phyloP scores from a whole-genome alignment of 2,113 vertebrate genomes.

The Myxocyprinus asiaticus region DNA sequence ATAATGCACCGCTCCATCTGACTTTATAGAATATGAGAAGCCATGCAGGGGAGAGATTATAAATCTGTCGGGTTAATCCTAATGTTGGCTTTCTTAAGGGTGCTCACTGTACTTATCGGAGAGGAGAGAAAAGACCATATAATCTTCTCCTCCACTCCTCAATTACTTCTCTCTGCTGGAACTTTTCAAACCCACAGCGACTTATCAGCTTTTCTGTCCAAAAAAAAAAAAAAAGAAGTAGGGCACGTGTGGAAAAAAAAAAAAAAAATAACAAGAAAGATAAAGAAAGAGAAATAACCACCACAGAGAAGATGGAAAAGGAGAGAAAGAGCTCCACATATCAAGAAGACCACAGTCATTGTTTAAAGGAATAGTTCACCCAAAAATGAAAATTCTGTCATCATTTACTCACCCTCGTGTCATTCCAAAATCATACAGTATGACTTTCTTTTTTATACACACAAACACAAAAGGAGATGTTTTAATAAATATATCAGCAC shows the following conservation, averaged over 20 bases:
- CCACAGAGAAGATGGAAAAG: too few species aligned
- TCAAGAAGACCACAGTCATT: too few species aligned
- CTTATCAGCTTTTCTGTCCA: slow-evolving; percentile 35
- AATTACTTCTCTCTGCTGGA: slow-evolving; percentile 52
- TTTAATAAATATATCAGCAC: too few species aligned
- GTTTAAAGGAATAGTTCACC: too few species aligned
- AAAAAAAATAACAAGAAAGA: neutral
- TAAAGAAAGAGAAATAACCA: neutral
- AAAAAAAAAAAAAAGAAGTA: neutral
- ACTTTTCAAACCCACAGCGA: slow-evolving; percentile 37
- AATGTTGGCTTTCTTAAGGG: slow-evolving; percentile 53
- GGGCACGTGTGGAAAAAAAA: neutral
- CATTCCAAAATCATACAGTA: too few species aligned
- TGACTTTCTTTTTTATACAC: too few species aligned
- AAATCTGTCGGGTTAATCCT: slow-evolving; percentile 51
- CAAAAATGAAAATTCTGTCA: too few species aligned
- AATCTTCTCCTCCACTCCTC: slow-evolving; percentile 45
- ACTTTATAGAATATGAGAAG: slow-evolving; percentile 38
- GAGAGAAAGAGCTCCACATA: too few species aligned
- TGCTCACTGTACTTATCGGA: slow-evolving; percentile 36
- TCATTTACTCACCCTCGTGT: too few species aligned
- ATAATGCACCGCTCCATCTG: slow-evolving; percentile 57
- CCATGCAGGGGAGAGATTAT: slow-evolving; percentile 52
- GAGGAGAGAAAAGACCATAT: slow-evolving; percentile 48
- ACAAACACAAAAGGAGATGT: too few species aligned